Percentiles rank a stretch among this genome's conserved stretches.
These are phyloP conservation scores for Takifugu rubripes DNA, from an alignment of 2,797 vertebrate genomes.

Conservation along the genomic window DNA sequence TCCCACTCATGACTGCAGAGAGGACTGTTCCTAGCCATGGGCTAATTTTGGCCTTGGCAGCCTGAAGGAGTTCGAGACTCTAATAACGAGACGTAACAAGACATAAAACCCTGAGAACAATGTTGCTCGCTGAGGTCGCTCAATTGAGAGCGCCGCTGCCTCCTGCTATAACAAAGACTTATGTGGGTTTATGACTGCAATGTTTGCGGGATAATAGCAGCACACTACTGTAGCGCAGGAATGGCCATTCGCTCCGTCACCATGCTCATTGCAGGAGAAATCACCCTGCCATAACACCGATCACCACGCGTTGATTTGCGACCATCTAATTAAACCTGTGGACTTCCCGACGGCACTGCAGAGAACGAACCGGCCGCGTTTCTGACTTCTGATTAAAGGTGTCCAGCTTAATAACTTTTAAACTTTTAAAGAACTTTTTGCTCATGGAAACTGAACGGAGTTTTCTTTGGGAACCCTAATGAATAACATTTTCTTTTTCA, in stretches of 20 bases:
- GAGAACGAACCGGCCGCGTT: neutral
- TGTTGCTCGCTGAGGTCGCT: neutral
- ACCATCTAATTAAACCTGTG: neutral
- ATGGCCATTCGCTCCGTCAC: slow-evolving; percentile 1
- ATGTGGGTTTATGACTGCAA: slow-evolving; percentile 19
- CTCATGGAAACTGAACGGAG: neutral
- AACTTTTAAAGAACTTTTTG: neutral
- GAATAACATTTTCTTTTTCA: neutral
- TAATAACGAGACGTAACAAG: slow-evolving; percentile 21
- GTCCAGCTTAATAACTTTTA: neutral
- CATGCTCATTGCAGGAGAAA: slow-evolving; percentile 5
- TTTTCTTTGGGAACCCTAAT: no score
- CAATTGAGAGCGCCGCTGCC: slow-evolving; percentile 5
- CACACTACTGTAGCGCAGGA: slow-evolving; percentile 18
- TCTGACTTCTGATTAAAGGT: neutral
- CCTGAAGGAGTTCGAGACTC: slow-evolving; percentile 7
- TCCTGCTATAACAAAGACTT: slow-evolving; percentile 18
- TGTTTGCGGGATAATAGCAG: slow-evolving; percentile 20
- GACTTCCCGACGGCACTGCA: neutral
- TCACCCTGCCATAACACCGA: slow-evolving; percentile 1
- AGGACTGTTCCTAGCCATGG: no score
- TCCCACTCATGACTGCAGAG: no score
- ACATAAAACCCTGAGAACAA: slow-evolving; percentile 20
- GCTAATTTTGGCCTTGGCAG: no score
- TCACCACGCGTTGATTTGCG: neutral